phyloP scores from a whole-genome alignment of 2,797 vertebrate genomes.

The Eulemur rubriventer region DNA sequence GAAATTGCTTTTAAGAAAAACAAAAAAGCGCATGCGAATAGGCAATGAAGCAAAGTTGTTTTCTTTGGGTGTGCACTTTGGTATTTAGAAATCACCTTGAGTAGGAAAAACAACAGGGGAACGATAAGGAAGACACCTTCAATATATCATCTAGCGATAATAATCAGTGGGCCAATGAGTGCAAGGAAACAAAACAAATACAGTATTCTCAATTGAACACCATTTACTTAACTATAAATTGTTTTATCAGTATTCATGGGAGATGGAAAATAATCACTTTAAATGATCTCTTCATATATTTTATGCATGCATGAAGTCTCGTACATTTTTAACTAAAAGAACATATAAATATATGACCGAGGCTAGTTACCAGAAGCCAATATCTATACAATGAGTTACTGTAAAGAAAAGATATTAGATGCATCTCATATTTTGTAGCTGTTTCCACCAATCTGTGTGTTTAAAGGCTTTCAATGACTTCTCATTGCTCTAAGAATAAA shows the following conservation, averaged over 20 bases:
- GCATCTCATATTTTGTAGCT: not conserved
- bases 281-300: slow-evolving; percentile 17
- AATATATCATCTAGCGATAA: slow-evolving; percentile 67
- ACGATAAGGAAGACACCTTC: slow-evolving; percentile 64
- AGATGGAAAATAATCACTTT: slow-evolving; percentile 24
- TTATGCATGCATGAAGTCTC: not conserved
- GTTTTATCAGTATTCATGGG: slow-evolving; percentile 20
- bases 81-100: slow-evolving; percentile 73
- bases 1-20: not conserved
- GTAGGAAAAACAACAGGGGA: not conserved
- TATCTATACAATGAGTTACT: not conserved
- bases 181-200: slow-evolving; percentile 43
- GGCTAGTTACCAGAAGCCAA: not conserved
- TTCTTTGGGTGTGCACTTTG: slow-evolving; percentile 11
- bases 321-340: slow-evolving; percentile 29
- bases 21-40: not conserved
- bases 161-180: slow-evolving; percentile 54
- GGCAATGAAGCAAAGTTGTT: not conserved
- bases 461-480: not conserved
- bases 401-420: not conserved
- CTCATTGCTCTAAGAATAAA: not conserved
- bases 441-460: not conserved
- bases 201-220: slow-evolving; percentile 5
- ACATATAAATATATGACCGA: not conserved
- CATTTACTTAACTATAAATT: slow-evolving; percentile 17